A percentile compares a stretch with the other conserved stretches of the same genome.
These are phyloP conservation scores for Tineola bisselliella DNA, from an alignment of 2,888 invertebrate species.

Conservation along the genomic window DNA sequence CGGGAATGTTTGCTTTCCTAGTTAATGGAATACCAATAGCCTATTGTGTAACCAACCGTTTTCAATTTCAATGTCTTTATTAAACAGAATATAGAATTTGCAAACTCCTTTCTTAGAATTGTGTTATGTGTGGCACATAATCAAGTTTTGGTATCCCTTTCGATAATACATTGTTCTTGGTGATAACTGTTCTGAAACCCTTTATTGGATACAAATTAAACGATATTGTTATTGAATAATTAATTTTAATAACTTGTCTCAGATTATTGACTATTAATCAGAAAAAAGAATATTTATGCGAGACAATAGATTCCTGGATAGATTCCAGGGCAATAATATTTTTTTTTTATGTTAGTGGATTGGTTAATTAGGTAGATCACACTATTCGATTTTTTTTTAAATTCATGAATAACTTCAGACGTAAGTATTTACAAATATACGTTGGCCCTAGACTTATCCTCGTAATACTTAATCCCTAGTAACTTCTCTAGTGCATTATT, in stretches of 20 bases:
- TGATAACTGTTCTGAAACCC: not conserved
- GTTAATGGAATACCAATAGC: constrained; percentile 63
- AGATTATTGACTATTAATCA: not conserved
- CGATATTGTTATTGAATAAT: not conserved
- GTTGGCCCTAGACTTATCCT: too few species aligned
- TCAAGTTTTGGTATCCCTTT: not conserved
- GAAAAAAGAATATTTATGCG: too few species aligned
- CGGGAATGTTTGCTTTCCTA: constrained; percentile 50
- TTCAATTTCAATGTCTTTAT: constrained; percentile 50
- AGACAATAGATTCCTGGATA: too few species aligned
- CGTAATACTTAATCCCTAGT: too few species aligned
- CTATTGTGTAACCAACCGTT: constrained; percentile 51
- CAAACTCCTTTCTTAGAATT: constrained; percentile 3
- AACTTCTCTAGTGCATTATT: too few species aligned
- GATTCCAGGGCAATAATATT: too few species aligned
- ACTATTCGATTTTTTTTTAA: too few species aligned
- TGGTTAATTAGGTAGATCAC: too few species aligned
- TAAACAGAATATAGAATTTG: constrained; percentile 26
- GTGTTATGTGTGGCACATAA: not conserved
- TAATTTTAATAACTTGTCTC: not conserved
- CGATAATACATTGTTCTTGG: not conserved
- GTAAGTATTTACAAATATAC: too few species aligned
- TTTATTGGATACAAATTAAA: not conserved
- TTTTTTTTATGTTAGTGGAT: too few species aligned
- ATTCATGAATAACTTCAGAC: too few species aligned